Evolutionary conservation across 2,113 vertebrate species (phyloP).

Genomic region (Silurus asotus): DNA sequence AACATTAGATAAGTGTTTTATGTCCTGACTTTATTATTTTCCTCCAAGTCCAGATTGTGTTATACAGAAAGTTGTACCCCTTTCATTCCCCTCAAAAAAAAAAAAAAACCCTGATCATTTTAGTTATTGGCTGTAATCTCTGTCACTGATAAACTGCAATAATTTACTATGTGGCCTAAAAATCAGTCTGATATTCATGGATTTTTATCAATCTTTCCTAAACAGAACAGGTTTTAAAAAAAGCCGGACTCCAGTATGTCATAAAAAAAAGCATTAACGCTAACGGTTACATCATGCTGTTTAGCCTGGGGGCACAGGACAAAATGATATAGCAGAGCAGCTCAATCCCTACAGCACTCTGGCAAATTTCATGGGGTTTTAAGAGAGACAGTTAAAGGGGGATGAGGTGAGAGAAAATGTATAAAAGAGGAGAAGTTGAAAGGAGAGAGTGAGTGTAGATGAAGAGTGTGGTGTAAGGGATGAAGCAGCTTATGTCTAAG

Average conservation of each 20-base stretch:
- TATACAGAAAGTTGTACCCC: not conserved
- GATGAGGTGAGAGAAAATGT: not conserved
- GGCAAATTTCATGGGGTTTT: conserved; percentile 16
- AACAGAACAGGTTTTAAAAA: not conserved
- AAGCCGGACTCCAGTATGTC: not conserved
- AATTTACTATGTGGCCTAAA: not conserved
- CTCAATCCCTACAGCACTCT: conserved; percentile 23
- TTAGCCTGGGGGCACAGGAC: conserved; percentile 22
- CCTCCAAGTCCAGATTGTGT: not conserved
- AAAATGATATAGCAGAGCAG: conserved; percentile 31
- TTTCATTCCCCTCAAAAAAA: not conserved
- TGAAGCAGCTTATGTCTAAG: conserved; percentile 41
- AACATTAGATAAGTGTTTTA: too few species aligned
- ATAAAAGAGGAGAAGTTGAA: not conserved
- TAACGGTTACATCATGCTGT: conserved; percentile 25
- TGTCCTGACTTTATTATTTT: not conserved
- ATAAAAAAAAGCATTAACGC: conserved; percentile 24
- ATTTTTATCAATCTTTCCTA: not conserved
- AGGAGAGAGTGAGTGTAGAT: not conserved
- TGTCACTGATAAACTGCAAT: not conserved
- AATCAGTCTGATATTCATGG: not conserved
- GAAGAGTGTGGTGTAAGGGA: conserved; percentile 2
- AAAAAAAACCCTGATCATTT: not conserved
- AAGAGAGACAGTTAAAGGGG: not conserved
- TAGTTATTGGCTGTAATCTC: not conserved